A percentile compares a stretch with the other conserved stretches of the same genome.
phyloP scores from a whole-genome alignment of 2,888 invertebrate species.

The Tachina grossa region DNA sequence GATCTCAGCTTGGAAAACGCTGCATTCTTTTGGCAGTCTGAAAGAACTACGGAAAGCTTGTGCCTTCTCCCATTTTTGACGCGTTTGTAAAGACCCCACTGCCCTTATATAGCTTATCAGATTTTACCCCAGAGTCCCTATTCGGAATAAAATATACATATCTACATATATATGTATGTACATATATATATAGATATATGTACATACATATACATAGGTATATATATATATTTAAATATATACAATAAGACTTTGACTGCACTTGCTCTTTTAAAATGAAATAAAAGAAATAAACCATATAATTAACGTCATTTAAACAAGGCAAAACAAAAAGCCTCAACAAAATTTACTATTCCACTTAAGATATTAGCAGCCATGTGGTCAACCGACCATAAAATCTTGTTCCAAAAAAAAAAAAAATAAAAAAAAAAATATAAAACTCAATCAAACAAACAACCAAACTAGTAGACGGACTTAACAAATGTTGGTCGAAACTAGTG shows the following conservation, averaged over 20 bases:
- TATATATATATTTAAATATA: too few species aligned
- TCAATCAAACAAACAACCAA: not conserved
- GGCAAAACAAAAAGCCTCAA: not conserved
- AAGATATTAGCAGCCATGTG: slow-evolving; percentile 13
- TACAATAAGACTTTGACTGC: not conserved
- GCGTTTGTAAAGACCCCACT: too few species aligned
- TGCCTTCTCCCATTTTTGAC: too few species aligned
- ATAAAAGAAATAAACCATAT: slow-evolving; percentile 1
- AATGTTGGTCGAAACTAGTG: slow-evolving; percentile 37
- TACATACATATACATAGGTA: too few species aligned
- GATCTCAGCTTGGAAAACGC: too few species aligned
- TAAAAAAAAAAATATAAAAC: not conserved
- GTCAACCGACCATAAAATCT: slow-evolving; percentile 52
- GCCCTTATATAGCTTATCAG: too few species aligned
- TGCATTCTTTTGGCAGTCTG: too few species aligned
- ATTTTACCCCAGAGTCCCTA: too few species aligned
- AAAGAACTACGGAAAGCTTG: too few species aligned
- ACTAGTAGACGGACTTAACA: not conserved
- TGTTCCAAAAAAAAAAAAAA: slow-evolving; percentile 19
- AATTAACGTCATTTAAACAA: slow-evolving; percentile 41
- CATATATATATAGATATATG: too few species aligned
- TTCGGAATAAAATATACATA: too few species aligned
- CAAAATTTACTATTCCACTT: not conserved
- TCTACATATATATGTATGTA: too few species aligned
- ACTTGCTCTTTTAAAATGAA: slow-evolving; percentile 12